A percentile compares a stretch with the other conserved stretches of the same genome.
phyloP scores from a whole-genome alignment of 2,113 vertebrate species.

The Etheostoma cragini region DNA sequence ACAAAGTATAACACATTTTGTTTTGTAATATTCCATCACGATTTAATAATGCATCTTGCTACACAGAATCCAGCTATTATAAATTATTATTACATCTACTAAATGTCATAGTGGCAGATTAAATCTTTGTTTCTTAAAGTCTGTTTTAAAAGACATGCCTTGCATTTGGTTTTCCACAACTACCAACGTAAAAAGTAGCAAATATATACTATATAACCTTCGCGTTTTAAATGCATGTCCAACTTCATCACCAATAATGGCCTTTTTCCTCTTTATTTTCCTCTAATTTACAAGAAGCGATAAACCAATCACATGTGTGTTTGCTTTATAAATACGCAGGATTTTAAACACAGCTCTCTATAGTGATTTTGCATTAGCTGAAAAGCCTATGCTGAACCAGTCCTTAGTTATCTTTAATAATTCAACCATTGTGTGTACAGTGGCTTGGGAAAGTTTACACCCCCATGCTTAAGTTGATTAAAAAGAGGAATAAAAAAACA shows the following conservation, averaged over 20 bases:
- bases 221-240: not conserved
- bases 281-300: constrained; percentile 19
- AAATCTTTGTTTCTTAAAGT: not conserved
- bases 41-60: not conserved
- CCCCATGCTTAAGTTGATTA: too few species aligned
- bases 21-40: not conserved
- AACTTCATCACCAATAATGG: not conserved
- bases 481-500: too few species aligned
- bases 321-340: constrained; percentile 12
- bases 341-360: constrained; percentile 13
- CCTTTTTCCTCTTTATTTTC: not conserved
- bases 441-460: too few species aligned
- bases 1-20: not conserved
- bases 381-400: constrained; percentile 22
- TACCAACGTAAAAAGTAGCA: not conserved
- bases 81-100: not conserved
- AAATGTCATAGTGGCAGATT: not conserved
- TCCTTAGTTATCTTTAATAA: constrained; percentile 55
- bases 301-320: constrained; percentile 47
- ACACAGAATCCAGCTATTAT: not conserved
- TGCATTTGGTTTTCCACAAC: not conserved
- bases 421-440: constrained; percentile 58
- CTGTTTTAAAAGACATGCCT: not conserved
- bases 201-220: not conserved
- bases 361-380: constrained; percentile 55